phyloP scores from a whole-genome alignment of 2,113 vertebrate genomes.

The Microcebus murinus region DNA sequence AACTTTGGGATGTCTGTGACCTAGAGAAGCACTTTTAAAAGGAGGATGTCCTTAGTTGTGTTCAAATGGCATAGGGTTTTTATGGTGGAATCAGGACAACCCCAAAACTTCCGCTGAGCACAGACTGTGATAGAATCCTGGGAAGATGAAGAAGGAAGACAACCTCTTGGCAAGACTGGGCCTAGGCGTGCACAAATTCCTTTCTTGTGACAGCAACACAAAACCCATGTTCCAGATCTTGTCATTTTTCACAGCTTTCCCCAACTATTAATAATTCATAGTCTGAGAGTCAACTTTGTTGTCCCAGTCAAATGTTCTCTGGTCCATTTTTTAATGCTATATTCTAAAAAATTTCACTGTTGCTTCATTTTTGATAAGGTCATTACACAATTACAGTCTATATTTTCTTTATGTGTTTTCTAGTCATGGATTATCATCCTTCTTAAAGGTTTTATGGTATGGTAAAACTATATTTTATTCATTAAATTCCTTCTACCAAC shows the following conservation, averaged over 20 bases:
- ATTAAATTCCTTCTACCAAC: neutral
- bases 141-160: neutral
- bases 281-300: neutral
- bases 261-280: neutral
- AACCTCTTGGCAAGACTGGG: neutral
- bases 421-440: neutral
- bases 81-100: neutral
- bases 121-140: neutral
- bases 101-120: neutral
- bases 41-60: neutral
- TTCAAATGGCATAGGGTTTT: neutral
- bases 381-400: neutral
- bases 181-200: neutral
- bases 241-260: neutral
- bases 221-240: neutral
- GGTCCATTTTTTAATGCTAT: neutral
- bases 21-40: neutral
- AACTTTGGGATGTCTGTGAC: neutral
- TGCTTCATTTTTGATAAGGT: neutral
- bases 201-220: neutral
- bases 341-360: neutral
- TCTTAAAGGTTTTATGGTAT: neutral
- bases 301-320: neutral
- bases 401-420: neutral
- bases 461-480: neutral